phyloP scores from a whole-genome alignment of 2,113 vertebrate genomes.

The Microtus oregoni region DNA sequence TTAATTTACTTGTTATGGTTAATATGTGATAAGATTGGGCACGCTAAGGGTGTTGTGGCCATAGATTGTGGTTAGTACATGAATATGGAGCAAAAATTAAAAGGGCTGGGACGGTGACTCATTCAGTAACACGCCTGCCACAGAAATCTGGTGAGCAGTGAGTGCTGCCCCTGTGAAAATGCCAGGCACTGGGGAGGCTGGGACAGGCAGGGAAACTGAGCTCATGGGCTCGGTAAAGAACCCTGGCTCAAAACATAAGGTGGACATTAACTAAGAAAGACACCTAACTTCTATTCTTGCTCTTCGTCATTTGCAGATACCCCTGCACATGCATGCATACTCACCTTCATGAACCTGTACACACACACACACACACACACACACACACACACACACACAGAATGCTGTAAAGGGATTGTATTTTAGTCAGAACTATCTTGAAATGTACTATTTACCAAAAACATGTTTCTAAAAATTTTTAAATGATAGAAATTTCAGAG shows the following conservation, averaged over 20 bases:
- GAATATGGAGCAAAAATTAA: neutral
- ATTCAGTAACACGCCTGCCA: neutral
- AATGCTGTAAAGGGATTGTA: conserved; percentile 13
- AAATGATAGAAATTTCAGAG: neutral
- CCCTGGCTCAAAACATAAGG: neutral
- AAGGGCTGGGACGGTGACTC: neutral
- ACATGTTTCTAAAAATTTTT: neutral
- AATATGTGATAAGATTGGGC: neutral
- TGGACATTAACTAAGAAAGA: neutral
- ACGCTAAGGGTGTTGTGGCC: neutral
- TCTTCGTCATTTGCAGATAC: neutral
- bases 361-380: neutral
- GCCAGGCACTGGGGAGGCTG: neutral
- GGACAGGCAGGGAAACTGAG: neutral
- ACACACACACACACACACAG: no score
- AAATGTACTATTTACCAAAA: conserved; percentile 17
- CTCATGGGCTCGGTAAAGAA: neutral
- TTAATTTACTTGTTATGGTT: conserved; percentile 14
- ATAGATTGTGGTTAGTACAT: neutral
- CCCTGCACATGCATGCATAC: neutral
- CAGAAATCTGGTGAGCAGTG: neutral
- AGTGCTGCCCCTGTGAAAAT: no score
- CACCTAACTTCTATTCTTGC: neutral
- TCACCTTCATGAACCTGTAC: neutral
- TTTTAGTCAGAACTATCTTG: neutral